Base-by-base conservation (phyloP, 1,140 invertebrate genomes). In the Oncopodura yosiiana region DNA sequence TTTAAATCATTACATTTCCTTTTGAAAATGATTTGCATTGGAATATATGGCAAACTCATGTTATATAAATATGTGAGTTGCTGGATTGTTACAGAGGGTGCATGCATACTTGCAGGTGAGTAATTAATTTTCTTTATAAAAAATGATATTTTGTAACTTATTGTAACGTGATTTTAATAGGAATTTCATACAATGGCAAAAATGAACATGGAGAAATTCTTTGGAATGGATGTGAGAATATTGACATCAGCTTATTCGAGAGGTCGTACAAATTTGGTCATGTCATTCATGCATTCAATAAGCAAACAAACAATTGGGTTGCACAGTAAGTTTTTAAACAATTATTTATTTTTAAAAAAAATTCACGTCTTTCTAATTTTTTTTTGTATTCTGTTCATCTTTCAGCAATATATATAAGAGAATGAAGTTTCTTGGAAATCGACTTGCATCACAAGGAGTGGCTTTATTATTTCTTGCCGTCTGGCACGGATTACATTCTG, bases 301-400 rank as follows among this genome's bases (percentile, higher is more conserved):
- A 84, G 42, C 94, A 94, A 66, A 95, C 93, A 0, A 96, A 95
- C 72, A 74, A 81, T 23, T 96, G 92, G 87, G 84, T 87, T 42
- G 81, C 82, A 0, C 82, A 89, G 71, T 94, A 69, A 74, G 73
- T 67, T 38, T 53, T 27, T 30, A 42, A 14, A 29, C 12, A 23
- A 36, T 43, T 39, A 39, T 38, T 41, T 24, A 19, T 21, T 19
- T n/a, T 24, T 3, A 4, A 12, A 12, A 30, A 23, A 41, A 42
- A 21, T 27, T 14, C 27, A 41, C 29, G 16, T 29, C 19, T 8
- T 3, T 51, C 16, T 14, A 26, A 53, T 57, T 56, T 49, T 36
- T 46, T 42, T 56, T 63, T 55, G n/a, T n/a, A n/a, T n/a, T n/a
- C n/a, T n/a, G n/a, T n/a, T n/a, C n/a, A n/a, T n/a, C 43, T 70